phyloP scores from a whole-genome alignment of 2,797 vertebrate species.

The Microctenopoma lineatum region DNA sequence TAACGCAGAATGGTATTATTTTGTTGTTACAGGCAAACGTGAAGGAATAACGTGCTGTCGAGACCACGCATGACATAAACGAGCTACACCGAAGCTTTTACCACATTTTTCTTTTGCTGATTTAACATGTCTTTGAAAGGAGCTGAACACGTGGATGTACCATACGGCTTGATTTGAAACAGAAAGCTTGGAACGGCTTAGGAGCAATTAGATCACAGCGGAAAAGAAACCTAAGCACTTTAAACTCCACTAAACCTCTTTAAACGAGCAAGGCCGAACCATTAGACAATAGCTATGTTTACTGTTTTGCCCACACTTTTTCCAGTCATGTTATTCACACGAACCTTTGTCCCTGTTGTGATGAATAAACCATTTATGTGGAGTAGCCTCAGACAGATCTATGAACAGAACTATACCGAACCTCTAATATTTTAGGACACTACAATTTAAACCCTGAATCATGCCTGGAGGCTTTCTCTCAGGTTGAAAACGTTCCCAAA shows the following conservation, averaged over 20 bases:
- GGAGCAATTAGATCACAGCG: conserved; percentile 56
- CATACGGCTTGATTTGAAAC: conserved; percentile 33
- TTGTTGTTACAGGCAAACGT: conserved; percentile 40
- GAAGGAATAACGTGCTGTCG: conserved; percentile 25
- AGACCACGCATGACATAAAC: conserved; percentile 25
- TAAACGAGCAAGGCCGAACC: conserved; percentile 43
- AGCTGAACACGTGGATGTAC: conserved; percentile 23
- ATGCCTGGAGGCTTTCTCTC: neutral
- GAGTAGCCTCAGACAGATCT: conserved; percentile 14
- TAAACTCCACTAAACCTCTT: conserved; percentile 49
- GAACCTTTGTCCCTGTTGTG: conserved; percentile 30
- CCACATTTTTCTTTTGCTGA: conserved; percentile 28
- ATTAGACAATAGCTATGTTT: conserved; percentile 39
- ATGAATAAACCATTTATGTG: conserved; percentile 54
- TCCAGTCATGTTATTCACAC: conserved; percentile 34
- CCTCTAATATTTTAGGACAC: too few species aligned
- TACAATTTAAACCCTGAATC: neutral
- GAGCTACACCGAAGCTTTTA: conserved; percentile 28
- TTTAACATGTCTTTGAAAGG: conserved; percentile 35
- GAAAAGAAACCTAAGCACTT: conserved; percentile 49
- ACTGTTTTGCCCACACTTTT: conserved; percentile 13
- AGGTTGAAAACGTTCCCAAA: neutral
- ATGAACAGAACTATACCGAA: neutral
- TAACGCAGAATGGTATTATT: conserved; percentile 38
- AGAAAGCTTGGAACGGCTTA: conserved; percentile 49